These are phyloP conservation scores for Oriolus oriolus DNA, from an alignment of 2,113 vertebrate species.

Conservation along the genomic window DNA sequence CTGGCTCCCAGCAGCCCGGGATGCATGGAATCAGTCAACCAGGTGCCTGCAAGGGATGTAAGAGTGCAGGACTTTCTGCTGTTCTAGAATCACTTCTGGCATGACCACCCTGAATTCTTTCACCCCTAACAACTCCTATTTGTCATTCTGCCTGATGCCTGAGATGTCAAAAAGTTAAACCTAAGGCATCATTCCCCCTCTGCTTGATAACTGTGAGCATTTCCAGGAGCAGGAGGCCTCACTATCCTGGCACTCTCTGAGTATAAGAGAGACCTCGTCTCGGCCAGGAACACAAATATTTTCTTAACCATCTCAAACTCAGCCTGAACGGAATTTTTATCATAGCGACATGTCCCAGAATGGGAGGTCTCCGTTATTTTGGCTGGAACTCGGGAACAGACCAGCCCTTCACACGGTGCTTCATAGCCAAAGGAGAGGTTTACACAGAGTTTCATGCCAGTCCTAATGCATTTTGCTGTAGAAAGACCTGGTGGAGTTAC, in stretches of 20 bases:
- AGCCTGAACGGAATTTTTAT: neutral
- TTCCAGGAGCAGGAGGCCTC: neutral
- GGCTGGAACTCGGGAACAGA: neutral
- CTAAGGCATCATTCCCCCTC: neutral
- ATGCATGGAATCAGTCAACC: rapidly evolving
- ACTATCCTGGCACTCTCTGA: neutral
- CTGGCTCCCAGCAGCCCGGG: neutral
- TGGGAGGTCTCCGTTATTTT: neutral
- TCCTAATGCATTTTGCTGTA: neutral
- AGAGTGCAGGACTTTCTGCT: neutral
- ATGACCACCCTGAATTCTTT: neutral
- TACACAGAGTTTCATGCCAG: neutral
- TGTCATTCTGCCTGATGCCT: neutral
- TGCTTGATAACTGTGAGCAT: neutral
- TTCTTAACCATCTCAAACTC: neutral
- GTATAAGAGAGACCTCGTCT: neutral
- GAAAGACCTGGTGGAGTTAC: neutral
- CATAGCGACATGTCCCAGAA: neutral
- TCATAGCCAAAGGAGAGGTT: neutral
- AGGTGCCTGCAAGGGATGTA: neutral
- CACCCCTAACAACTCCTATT: neutral
- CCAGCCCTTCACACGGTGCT: neutral
- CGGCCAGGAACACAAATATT: constrained; percentile 28
- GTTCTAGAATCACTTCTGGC: neutral
- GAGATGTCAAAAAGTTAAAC: too few relatives aligned